Percentiles rank a stretch among this genome's conserved stretches.
Conservation (phyloP, 2,113 vertebrate genomes). For the Chrysemys picta region DNA sequence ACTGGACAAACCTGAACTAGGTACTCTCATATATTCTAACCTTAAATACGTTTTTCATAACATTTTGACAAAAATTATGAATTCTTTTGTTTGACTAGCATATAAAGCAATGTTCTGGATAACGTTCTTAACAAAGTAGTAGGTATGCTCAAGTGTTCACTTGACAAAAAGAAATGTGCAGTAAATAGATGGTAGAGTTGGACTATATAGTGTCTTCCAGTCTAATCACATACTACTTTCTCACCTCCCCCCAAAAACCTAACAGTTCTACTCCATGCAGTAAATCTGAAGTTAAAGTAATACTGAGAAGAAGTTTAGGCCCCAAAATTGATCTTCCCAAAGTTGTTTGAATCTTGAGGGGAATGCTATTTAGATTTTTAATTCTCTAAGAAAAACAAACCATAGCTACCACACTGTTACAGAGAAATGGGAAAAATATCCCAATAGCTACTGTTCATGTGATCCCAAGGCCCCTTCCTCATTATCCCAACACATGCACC, state of each 20-base stretch:
- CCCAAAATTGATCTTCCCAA: neutral
- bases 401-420: neutral
- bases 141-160: neutral
- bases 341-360: neutral
- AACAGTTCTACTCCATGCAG: neutral
- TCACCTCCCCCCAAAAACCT: neutral
- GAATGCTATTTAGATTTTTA: neutral
- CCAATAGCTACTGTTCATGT: neutral
- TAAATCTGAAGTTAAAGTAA: neutral
- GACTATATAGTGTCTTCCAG: neutral
- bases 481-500: fast-evolving
- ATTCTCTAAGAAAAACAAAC: neutral
- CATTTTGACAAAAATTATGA: neutral
- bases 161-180: neutral
- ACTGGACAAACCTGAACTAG: conserved; percentile 97
- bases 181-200: neutral
- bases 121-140: neutral
- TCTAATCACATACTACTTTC: neutral
- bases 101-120: neutral
- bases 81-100: neutral
- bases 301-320: neutral
- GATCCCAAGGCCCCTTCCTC: neutral
- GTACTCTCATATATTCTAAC: conserved; percentile 74
- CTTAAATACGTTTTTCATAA: neutral
- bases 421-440: neutral